Evolutionary conservation across 2,797 vertebrate genomes (phyloP).

Genomic region (Rousettus madagascariensis): DNA sequence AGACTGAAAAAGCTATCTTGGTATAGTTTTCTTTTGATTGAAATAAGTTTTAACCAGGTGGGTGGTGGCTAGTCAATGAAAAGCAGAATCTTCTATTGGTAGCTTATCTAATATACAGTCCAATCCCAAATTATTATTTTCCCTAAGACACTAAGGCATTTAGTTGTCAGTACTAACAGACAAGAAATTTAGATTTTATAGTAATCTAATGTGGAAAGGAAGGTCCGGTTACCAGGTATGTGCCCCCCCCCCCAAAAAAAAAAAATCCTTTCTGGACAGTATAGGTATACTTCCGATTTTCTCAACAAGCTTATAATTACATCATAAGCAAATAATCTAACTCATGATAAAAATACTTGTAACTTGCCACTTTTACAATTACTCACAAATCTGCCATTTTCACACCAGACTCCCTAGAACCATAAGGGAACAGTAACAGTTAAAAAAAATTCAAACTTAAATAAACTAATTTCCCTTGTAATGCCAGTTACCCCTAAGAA

Average conservation of each 20-base stretch:
- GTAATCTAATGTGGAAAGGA: background rate
- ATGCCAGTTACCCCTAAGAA: background rate
- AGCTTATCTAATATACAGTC: background rate
- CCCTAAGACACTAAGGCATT: background rate
- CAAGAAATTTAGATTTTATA: background rate
- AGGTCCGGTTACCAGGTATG: background rate
- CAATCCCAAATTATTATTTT: background rate
- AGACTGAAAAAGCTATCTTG: background rate
- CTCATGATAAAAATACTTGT: background rate
- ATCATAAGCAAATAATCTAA: constrained; percentile 2
- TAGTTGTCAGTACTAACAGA: background rate
- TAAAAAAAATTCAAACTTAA: background rate
- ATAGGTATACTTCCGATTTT: background rate
- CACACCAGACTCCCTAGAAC: background rate
- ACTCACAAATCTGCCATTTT: background rate
- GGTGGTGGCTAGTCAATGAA: background rate
- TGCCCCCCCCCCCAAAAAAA: constrained; percentile 8
- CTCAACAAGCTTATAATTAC: background rate
- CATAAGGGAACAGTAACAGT: background rate
- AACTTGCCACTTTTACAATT: background rate
- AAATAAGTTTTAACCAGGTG: background rate
- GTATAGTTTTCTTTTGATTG: background rate
- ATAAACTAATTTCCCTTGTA: background rate
- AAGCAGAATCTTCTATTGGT: background rate
- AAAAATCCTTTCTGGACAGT: background rate